Conservation (phyloP, 2,113 vertebrate species). For the Scolopax mira region DNA sequence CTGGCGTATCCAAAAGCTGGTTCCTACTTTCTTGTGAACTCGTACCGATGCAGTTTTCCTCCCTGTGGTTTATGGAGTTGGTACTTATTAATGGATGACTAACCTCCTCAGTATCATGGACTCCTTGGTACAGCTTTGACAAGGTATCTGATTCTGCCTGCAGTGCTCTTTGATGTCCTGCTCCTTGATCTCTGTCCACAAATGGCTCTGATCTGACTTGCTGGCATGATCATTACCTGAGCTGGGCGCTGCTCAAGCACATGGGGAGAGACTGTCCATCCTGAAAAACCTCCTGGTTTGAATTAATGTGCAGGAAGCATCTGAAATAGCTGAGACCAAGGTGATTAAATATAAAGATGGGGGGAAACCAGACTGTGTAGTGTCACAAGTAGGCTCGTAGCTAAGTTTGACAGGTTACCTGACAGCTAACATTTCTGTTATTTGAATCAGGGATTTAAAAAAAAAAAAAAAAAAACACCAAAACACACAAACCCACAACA, state of each 20-base stretch:
- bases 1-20: not conserved
- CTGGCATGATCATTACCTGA: not conserved
- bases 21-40: not conserved
- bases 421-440: not conserved
- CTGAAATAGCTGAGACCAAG: not conserved
- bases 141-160: not conserved
- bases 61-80: not conserved
- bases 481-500: not conserved
- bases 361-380: not conserved
- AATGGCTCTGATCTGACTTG: not conserved
- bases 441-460: not conserved
- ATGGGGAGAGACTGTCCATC: not conserved
- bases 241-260: not conserved
- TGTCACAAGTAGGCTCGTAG: not conserved
- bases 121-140: not conserved
- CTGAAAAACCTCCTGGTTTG: not conserved
- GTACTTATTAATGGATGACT: not conserved
- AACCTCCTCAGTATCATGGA: not conserved
- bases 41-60: not conserved
- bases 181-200: not conserved
- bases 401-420: not conserved
- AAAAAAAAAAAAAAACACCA: not conserved
- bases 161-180: not conserved
- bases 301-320: not conserved
- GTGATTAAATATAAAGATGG: not conserved